Conservation (phyloP, 1,140 invertebrate genomes). For the Berghia stephanieae region DNA sequence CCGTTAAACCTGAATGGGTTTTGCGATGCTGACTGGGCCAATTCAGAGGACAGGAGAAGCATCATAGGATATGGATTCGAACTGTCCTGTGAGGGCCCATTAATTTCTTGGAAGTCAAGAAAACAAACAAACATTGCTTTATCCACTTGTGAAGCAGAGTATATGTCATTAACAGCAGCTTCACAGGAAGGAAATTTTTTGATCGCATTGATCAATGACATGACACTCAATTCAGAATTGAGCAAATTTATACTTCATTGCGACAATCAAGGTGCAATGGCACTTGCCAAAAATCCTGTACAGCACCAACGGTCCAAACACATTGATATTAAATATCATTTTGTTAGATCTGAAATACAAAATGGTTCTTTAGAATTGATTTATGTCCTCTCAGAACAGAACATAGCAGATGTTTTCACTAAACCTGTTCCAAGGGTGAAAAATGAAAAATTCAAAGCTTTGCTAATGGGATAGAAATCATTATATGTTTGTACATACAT, state of each 20-base stretch:
- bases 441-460: too few species aligned
- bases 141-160: constrained; percentile 3
- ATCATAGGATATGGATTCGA: not conserved
- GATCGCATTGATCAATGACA: constrained; percentile 5
- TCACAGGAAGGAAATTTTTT: too few species aligned
- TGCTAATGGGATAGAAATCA: too few species aligned
- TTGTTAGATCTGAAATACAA: not conserved
- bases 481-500: too few species aligned
- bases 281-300: not conserved
- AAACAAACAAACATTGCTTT: not conserved
- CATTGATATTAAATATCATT: constrained; percentile 1
- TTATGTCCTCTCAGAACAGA: constrained; percentile 4
- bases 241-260: too few species aligned
- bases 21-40: constrained; percentile 1
- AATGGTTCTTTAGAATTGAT: not conserved
- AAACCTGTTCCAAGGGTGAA: constrained; percentile 5
- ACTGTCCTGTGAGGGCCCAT: constrained; percentile 1
- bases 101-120: too few species aligned
- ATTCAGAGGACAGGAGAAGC: not conserved
- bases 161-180: too few species aligned
- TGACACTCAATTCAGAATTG: not conserved
- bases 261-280: constrained; percentile 8
- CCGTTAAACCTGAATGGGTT: not conserved
- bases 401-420: constrained; percentile 13
- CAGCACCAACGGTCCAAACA: constrained; percentile 9